Conservation (phyloP, 2,797 vertebrate species). For the Phrynocephalus guinanensis region DNA sequence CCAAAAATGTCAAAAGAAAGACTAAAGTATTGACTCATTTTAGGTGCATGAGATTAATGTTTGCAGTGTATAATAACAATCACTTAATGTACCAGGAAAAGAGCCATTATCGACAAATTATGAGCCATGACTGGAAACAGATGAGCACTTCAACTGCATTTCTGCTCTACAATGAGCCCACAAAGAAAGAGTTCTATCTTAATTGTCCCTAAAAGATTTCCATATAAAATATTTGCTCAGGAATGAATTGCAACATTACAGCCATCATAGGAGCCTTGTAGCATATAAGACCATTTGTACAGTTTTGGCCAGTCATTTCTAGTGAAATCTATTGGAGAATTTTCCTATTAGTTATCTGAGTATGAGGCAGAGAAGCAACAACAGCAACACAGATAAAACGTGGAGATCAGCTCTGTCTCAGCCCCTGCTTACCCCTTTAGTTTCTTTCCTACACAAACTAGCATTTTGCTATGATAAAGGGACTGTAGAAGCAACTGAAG, state of each 20-base stretch:
- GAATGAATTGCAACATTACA: neutral
- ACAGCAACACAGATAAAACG: too few species aligned
- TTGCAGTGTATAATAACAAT: conserved; percentile 32
- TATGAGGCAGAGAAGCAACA: too few species aligned
- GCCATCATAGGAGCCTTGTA: neutral
- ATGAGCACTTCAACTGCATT: conserved; percentile 16
- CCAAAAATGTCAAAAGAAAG: conserved; percentile 3
- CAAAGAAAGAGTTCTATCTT: neutral
- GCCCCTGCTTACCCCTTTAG: too few species aligned
- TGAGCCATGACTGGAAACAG: conserved; percentile 32
- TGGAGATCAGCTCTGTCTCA: too few species aligned
- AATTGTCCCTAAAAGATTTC: conserved; percentile 34
- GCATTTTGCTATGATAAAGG: too few species aligned
- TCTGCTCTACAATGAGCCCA: neutral
- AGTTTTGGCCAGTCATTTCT: neutral
- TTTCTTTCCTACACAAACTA: too few species aligned
- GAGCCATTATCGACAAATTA: conserved; percentile 37
- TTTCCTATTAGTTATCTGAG: too few species aligned
- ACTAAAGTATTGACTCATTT: conserved; percentile 27
- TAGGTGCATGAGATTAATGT: conserved; percentile 4
- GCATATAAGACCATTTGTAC: neutral
- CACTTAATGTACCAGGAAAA: conserved; percentile 42
- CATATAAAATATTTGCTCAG: conserved; percentile 18
- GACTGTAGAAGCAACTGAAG: too few species aligned
- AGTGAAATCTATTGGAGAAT: too few species aligned